Conservation (phyloP, 2,888 invertebrate genomes). For the Aleiodes leptofemur region DNA sequence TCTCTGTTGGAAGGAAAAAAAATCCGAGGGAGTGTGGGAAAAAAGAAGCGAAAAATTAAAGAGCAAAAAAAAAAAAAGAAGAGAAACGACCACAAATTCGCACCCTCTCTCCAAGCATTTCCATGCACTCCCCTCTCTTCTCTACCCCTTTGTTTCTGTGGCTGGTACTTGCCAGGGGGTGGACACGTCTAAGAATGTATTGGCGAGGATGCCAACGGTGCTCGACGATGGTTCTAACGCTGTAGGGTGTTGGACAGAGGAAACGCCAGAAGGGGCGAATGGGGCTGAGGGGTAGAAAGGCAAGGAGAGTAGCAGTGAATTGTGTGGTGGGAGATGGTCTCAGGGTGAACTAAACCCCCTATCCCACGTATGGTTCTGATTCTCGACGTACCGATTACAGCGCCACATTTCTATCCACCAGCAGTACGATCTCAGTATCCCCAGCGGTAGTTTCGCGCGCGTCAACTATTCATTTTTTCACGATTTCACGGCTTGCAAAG, state of each 20-base stretch:
- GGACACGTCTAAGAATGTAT: conserved; percentile 57
- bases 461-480: conserved; percentile 50
- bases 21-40: conserved; percentile 4
- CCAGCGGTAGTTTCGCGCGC: conserved; percentile 70
- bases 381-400: conserved; percentile 67
- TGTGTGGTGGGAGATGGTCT: conserved; percentile 48
- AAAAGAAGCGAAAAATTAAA: conserved; percentile 4
- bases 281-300: conserved; percentile 45
- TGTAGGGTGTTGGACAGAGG: conserved; percentile 56
- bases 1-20: background rate
- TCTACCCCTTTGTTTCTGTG: background rate
- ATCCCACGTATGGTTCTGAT: conserved; percentile 57
- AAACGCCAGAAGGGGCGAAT: conserved; percentile 49
- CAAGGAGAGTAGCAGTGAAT: conserved; percentile 24
- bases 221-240: conserved; percentile 45
- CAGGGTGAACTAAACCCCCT: conserved; percentile 41
- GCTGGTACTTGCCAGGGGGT: conserved; percentile 29
- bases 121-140: background rate
- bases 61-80: conserved; percentile 43
- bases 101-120: conserved; percentile 45
- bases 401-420: conserved; percentile 69
- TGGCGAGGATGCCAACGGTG: conserved; percentile 42
- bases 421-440: conserved; percentile 73
- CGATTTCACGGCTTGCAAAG: background rate
- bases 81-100: conserved; percentile 49